Evolutionary conservation across 2,113 vertebrate species (phyloP).

Genomic region (Taurulus bubalis): DNA sequence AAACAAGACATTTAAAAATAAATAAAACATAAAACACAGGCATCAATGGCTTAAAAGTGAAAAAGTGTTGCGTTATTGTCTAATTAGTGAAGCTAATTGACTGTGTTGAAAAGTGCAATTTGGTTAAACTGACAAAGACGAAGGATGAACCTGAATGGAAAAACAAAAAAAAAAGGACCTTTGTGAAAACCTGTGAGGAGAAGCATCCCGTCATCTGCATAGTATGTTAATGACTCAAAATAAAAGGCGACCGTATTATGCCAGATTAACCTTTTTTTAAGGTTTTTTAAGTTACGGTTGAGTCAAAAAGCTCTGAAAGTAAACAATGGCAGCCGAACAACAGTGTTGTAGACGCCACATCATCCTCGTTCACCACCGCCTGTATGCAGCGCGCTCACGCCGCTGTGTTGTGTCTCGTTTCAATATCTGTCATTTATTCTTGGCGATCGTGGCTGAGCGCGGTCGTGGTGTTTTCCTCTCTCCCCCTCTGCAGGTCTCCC

Average conservation of each 20-base stretch:
- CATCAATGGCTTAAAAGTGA: too few species aligned
- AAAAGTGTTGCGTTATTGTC: too few species aligned
- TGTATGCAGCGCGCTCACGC: neutral
- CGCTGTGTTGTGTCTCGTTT: neutral
- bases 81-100: neutral
- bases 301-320: too few species aligned
- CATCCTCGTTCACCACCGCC: constrained; percentile 7
- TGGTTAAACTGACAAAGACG: neutral
- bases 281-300: too few species aligned
- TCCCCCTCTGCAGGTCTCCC: constrained; percentile 88
- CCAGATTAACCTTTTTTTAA: too few species aligned
- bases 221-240: too few species aligned
- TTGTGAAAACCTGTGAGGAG: neutral
- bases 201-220: neutral
- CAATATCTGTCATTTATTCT: neutral
- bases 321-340: constrained; percentile 9
- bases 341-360: constrained; percentile 1
- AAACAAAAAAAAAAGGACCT: neutral
- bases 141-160: neutral
- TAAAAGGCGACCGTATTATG: too few species aligned
- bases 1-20: too few species aligned
- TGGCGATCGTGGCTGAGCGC: neutral
- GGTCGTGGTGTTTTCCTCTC: neutral
- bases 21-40: too few species aligned
- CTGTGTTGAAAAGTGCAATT: neutral